Evolutionary conservation across 2,888 invertebrate species (phyloP), one percentile per base, ranked within the genome.

Genomic region (Ophion costatus): DNA sequence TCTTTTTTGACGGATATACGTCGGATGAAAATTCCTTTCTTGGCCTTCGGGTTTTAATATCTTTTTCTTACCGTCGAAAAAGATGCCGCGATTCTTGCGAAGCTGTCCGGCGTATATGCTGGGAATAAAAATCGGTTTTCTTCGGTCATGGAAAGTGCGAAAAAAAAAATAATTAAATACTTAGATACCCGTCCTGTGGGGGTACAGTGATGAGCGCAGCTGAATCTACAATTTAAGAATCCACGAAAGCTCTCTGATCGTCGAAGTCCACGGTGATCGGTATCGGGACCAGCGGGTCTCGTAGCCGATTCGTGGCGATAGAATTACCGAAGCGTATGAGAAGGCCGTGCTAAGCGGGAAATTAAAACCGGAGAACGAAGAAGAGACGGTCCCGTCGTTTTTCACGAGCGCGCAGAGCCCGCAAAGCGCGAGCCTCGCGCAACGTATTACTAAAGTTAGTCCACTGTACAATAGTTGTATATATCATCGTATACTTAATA

Each of bases 391-490:
- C 38, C 38, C 38, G 56, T 17, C 56, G n/a, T 56, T 10, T 5
- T 5, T 9, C 17, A 56, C 17, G 24, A 20, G 20, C 24, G 24
- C 20, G 20, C 17, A 75, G 79, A 75, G 66, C 67, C 33, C 73
- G 69, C 29, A 51, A 78, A 64, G 67, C 73, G 77, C 86, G 83
- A 89, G 77, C 83, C 83, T 86, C 88, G 87, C 87, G 38, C 38
- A 88, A 87, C 86, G 89, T 89, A 90, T 89, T 90, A 88, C 80
- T 90, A 88, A 86, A 85, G 70, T 79, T 85, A 90, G 87, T 87
- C 82, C 81, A 86, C 80, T 91, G 90, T 91, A 90, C 82, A 89
- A 87, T 88, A 83, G 76, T 87, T 91, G 90, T 91, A 91, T 88
- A 91, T 91, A 90, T 83, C 45, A 71, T 67, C 38, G 24, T 67